Percentiles rank a stretch among this genome's conserved stretches.
Evolutionary conservation across 2,113 vertebrate species (phyloP).

Genomic region (Pelmatolapia mariae): DNA sequence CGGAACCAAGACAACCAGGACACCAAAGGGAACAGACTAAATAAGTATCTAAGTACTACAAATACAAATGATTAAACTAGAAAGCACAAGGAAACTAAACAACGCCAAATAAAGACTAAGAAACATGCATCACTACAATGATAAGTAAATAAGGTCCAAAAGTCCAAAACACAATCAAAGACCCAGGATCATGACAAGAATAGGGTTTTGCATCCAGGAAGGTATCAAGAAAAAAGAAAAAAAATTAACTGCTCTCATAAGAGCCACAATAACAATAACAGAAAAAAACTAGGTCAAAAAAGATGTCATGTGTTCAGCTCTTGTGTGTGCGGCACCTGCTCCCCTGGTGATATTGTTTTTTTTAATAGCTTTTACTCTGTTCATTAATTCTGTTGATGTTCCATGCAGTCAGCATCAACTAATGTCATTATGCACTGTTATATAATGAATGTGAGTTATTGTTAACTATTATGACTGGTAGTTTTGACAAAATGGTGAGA

Average conservation of each 20-base stretch:
- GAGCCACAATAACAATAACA: background rate
- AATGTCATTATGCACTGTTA: background rate
- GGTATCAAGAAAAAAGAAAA: background rate
- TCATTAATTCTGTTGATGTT: background rate
- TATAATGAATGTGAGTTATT: background rate
- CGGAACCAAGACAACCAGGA: background rate
- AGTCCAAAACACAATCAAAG: background rate
- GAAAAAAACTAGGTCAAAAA: background rate
- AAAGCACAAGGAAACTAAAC: background rate
- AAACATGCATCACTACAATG: background rate
- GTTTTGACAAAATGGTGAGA: background rate
- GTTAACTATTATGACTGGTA: background rate
- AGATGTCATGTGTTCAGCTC: background rate
- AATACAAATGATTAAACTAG: background rate
- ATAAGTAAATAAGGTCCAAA: background rate
- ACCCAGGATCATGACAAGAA: background rate
- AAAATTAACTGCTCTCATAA: background rate
- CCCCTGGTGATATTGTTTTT: background rate
- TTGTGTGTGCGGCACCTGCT: background rate
- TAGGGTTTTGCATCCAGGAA: background rate
- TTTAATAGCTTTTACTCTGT: background rate
- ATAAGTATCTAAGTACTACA: background rate
- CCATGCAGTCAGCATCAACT: background rate
- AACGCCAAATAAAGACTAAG: background rate
- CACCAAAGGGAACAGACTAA: background rate